These are phyloP conservation scores for Callipepla squamata DNA, from an alignment of 2,113 vertebrate species.

Conservation along the genomic window DNA sequence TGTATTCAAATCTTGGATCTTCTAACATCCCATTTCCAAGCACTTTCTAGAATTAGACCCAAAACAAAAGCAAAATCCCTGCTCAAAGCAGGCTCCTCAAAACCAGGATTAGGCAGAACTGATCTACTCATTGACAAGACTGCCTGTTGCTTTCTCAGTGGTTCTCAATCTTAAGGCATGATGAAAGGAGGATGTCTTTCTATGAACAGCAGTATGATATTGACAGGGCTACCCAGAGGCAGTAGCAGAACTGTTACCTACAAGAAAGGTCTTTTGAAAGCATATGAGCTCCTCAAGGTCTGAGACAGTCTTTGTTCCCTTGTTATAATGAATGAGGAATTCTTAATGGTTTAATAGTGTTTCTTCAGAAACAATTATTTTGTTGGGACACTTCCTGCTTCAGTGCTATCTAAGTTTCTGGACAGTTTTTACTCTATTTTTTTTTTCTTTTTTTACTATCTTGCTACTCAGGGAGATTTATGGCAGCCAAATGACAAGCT, in stretches of 20 bases:
- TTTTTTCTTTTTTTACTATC: neutral
- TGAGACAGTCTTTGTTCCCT: neutral
- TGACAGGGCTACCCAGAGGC: neutral
- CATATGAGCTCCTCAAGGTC: neutral
- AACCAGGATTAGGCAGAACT: neutral
- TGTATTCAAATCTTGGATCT: neutral
- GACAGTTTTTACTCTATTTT: neutral
- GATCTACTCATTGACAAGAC: neutral
- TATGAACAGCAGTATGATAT: neutral
- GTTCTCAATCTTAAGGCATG: neutral
- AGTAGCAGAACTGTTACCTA: neutral
- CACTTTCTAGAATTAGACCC: neutral
- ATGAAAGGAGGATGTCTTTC: neutral
- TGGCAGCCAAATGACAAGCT: constrained; percentile 11
- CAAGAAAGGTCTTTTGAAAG: neutral
- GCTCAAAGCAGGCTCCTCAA: neutral
- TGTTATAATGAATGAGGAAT: neutral
- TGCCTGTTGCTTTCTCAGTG: neutral
- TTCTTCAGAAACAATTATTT: neutral
- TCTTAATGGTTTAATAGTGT: neutral
- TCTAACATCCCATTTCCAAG: neutral
- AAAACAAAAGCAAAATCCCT: neutral
- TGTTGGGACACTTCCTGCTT: neutral
- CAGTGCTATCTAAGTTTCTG: neutral
- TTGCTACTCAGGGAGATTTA: neutral